phyloP scores from a whole-genome alignment of 2,888 invertebrate genomes.

The Nesidiocoris tenuis region DNA sequence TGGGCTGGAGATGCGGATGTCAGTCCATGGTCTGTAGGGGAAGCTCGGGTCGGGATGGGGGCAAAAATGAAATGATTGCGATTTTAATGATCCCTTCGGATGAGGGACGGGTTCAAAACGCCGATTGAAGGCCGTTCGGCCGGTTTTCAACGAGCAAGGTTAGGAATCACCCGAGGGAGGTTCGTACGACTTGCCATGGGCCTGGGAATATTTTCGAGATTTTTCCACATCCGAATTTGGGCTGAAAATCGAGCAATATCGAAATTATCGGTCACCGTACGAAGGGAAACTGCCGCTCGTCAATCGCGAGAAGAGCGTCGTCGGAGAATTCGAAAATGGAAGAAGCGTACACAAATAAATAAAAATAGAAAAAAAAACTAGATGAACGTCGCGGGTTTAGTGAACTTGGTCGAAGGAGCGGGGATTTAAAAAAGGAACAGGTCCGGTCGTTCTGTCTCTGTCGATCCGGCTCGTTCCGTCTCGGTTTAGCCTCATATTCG shows the following conservation, averaged over 20 bases:
- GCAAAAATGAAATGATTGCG: constrained; percentile 30
- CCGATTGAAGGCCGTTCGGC: constrained; percentile 13
- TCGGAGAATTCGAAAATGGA: too few species aligned
- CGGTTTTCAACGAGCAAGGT: constrained; percentile 27
- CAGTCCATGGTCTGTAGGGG: neutral
- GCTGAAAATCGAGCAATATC: too few species aligned
- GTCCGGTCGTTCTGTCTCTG: neutral
- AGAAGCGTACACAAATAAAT: neutral
- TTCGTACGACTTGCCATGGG: neutral
- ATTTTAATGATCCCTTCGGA: constrained; percentile 15
- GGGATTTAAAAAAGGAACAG: neutral
- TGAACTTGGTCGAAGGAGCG: neutral
- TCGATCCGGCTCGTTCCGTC: neutral
- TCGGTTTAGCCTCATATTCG: neutral
- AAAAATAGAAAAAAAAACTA: neutral
- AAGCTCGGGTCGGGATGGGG: neutral
- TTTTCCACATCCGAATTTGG: too few species aligned
- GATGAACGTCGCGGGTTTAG: neutral
- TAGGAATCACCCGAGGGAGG: neutral
- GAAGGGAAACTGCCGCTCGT: too few species aligned
- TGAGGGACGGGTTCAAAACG: constrained; percentile 6
- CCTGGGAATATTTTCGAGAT: too few species aligned
- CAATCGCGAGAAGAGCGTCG: too few species aligned
- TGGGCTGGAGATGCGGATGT: constrained; percentile 1
- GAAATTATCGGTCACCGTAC: too few species aligned